Conservation (phyloP, 2,888 invertebrate genomes). For the Drosophila cyrtoloma region DNA sequence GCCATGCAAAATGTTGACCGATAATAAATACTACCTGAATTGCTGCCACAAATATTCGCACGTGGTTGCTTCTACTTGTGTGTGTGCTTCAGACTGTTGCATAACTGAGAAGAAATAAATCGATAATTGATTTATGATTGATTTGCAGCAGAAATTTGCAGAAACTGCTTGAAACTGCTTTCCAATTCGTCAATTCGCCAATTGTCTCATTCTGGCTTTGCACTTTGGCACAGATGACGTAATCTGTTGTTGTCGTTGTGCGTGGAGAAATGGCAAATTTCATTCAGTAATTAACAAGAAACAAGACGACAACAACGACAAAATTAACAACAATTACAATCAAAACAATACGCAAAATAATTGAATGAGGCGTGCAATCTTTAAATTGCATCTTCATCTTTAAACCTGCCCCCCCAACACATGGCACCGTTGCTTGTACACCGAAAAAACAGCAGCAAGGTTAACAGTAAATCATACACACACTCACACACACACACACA, state of each 20-base stretch:
- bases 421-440: not conserved
- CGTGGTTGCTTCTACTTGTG: not conserved
- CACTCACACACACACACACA: slow-evolving; percentile 1
- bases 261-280: slow-evolving; percentile 17
- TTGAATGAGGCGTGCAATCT: slow-evolving; percentile 15
- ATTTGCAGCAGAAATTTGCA: not conserved
- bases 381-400: too few species aligned
- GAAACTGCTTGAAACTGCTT: not conserved
- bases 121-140: not conserved
- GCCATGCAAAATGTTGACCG: not conserved
- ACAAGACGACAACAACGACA: not conserved
- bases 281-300: slow-evolving; percentile 30
- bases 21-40: not conserved
- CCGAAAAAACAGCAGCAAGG: slow-evolving; percentile 6
- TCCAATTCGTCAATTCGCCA: slow-evolving; percentile 14
- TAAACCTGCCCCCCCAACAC: not conserved
- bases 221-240: slow-evolving; percentile 43
- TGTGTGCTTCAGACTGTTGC: not conserved
- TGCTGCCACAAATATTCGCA: not conserved
- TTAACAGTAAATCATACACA: slow-evolving; percentile 3
- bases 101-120: not conserved
- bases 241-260: slow-evolving; percentile 24
- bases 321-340: slow-evolving; percentile 3
- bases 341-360: slow-evolving; percentile 30
- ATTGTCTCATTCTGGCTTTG: not conserved